phyloP scores from a whole-genome alignment of 2,113 vertebrate species.

The Cyprichromis sp. region DNA sequence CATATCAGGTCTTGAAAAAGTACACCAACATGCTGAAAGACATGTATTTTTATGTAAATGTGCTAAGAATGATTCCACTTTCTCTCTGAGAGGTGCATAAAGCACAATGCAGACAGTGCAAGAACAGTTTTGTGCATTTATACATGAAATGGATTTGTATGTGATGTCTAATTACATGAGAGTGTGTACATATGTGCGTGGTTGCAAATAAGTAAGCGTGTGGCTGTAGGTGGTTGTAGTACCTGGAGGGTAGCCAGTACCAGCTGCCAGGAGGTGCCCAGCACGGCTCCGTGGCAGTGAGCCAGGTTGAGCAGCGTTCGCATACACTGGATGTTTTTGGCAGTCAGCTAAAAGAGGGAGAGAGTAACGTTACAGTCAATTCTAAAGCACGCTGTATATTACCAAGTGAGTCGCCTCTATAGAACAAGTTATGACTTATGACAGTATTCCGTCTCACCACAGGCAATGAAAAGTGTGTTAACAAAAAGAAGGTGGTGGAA shows the following conservation, averaged over 20 bases:
- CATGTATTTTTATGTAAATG: not conserved
- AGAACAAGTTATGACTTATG: not conserved
- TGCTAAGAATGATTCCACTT: not conserved
- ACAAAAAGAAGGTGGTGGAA: not conserved
- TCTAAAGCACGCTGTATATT: not conserved
- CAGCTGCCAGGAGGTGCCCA: conserved; percentile 97
- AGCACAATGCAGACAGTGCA: not conserved
- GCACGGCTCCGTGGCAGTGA: conserved; percentile 91
- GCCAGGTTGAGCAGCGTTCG: conserved; percentile 92
- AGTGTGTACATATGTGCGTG: not conserved
- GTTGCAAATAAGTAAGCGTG: not conserved
- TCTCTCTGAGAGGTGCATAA: not conserved
- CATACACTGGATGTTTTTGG: conserved; percentile 99
- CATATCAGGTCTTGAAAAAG: not conserved
- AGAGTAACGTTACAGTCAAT: not conserved
- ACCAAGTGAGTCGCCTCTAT: not conserved
- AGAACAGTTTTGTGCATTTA: not conserved
- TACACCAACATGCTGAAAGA: not conserved
- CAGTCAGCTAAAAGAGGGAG: conserved; percentile 79
- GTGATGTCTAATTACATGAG: not conserved
- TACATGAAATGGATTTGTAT: not conserved
- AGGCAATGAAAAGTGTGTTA: not conserved
- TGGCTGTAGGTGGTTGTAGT: not conserved
- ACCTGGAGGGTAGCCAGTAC: conserved; percentile 98
- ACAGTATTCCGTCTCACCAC: not conserved